Base-by-base conservation (phyloP, 2,888 invertebrate species). In the Drosophila flavopinicola region DNA sequence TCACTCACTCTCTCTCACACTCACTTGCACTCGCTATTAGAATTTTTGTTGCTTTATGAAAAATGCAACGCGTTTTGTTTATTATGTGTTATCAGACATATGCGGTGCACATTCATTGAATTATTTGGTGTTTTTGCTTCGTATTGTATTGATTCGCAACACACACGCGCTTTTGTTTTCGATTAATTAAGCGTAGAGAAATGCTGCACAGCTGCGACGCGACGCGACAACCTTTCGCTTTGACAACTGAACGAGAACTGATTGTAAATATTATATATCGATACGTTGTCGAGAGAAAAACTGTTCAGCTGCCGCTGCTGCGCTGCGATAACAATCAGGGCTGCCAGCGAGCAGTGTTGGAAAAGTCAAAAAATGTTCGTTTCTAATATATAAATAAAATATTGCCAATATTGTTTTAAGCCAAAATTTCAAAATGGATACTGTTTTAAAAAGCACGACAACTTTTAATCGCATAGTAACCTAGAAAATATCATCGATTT, bases 171-270 rank as follows among this genome's bases (percentile, higher is more conserved):
- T 66, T 66, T 74, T 70, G 71, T 75, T 72, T 65, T 67, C 48
- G 51, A 67, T 74, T 74, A 67, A 75, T 67, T 64, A 60, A 29
- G 56, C 65, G 54, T 51, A 42, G n/a, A 70, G 32, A 44, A 51
- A 41, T 20, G 32, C 35, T 25, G 48, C 27, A 20, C 39, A 6
- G 35, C 13, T 24, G 17, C 10, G 6, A 37, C 41, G 37, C 73
- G 35, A 49, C 61, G 44, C 41, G 17, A 47, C 33, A 13, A 64
- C 53, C 64, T 65, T 13, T 39, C 61, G 35, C 64, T 38, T 47
- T 52, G 57, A 69, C 61, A 70, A 65, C 73, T 73, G 20, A 63
- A 76, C 60, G 59, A 71, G 60, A 74, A 79, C 74, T 76, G 60
- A 60, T 66, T 57, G 63, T 47, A 33, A 56, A 51, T 47, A 52